Percentiles rank a stretch among this genome's conserved stretches.
Conservation (phyloP, 2,113 vertebrate species). For the Blennius ocellaris region DNA sequence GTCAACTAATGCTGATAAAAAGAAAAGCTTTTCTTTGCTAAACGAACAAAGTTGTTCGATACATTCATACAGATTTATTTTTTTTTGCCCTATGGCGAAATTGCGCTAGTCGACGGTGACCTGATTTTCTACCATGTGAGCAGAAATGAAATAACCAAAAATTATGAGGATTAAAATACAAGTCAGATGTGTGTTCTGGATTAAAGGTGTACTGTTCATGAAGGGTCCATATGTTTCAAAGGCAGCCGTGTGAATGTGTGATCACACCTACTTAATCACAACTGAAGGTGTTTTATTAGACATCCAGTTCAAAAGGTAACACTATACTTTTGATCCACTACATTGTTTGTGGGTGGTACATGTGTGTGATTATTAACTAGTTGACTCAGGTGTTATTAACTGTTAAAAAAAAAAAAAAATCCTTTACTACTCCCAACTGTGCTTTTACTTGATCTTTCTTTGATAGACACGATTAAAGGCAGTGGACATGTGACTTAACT, state of each 20-base stretch:
- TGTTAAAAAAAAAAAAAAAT: background rate
- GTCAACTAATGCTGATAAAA: no score
- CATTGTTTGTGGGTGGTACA: constrained; percentile 7
- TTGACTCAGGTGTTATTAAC: constrained; percentile 54
- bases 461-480: constrained; percentile 52
- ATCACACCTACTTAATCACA: constrained; percentile 69
- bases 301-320: constrained; percentile 38
- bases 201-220: constrained; percentile 6
- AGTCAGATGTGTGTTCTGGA: constrained; percentile 26
- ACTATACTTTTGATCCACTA: constrained; percentile 49
- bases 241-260: constrained; percentile 23
- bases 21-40: no score
- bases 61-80: no score
- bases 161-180: background rate
- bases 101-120: background rate
- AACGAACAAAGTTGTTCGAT: no score
- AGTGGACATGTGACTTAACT: constrained; percentile 26
- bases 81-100: no score
- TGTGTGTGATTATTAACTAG: constrained; percentile 39
- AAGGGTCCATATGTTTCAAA: constrained; percentile 41
- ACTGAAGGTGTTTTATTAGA: constrained; percentile 57
- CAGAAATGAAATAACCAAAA: constrained; percentile 23
- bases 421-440: background rate
- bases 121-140: constrained; percentile 35
- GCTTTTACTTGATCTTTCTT: constrained; percentile 46